phyloP scores from a whole-genome alignment of 2,888 invertebrate species.

The Strigamia maritima region DNA sequence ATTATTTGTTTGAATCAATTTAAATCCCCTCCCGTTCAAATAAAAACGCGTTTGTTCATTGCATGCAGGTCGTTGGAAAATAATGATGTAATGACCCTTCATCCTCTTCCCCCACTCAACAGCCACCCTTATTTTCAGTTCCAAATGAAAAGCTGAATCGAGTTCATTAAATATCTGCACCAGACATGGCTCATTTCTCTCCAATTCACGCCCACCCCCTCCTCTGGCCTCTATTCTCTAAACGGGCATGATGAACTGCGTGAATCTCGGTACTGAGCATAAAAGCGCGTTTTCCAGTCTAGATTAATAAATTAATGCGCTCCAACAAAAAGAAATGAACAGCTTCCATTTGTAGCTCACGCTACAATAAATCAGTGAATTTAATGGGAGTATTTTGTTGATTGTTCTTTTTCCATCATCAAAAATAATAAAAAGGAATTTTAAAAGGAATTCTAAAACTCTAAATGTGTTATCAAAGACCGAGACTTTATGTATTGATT shows the following conservation, averaged over 20 bases:
- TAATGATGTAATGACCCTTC: slow-evolving; percentile 34
- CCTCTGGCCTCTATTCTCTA: slow-evolving; percentile 30
- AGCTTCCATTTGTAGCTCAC: slow-evolving; percentile 27
- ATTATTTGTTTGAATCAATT: slow-evolving; percentile 20
- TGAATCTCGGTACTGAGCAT: slow-evolving; percentile 31
- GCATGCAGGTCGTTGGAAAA: slow-evolving; percentile 27
- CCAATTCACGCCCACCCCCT: slow-evolving; percentile 33
- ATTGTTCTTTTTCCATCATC: background rate
- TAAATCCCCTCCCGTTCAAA: slow-evolving; percentile 15
- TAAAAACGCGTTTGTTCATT: slow-evolving; percentile 30
- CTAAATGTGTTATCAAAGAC: background rate
- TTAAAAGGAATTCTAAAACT: background rate
- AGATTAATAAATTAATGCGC: slow-evolving; percentile 34
- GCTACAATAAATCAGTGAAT: slow-evolving; percentile 30
- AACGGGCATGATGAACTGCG: slow-evolving; percentile 31
- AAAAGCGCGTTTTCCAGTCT: slow-evolving; percentile 31
- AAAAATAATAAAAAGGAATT: background rate
- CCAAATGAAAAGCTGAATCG: slow-evolving; percentile 34
- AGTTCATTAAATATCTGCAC: slow-evolving; percentile 34
- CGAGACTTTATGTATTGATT: background rate
- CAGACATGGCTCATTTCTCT: slow-evolving; percentile 32
- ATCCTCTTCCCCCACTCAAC: slow-evolving; percentile 34
- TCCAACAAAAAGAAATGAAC: slow-evolving; percentile 31
- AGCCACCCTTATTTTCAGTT: slow-evolving; percentile 31
- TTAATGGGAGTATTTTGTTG: slow-evolving; percentile 14